Evolutionary conservation across 2,797 vertebrate species (phyloP), one percentile per base, ranked within the genome.

Genomic region (Tarsius wallacei): DNA sequence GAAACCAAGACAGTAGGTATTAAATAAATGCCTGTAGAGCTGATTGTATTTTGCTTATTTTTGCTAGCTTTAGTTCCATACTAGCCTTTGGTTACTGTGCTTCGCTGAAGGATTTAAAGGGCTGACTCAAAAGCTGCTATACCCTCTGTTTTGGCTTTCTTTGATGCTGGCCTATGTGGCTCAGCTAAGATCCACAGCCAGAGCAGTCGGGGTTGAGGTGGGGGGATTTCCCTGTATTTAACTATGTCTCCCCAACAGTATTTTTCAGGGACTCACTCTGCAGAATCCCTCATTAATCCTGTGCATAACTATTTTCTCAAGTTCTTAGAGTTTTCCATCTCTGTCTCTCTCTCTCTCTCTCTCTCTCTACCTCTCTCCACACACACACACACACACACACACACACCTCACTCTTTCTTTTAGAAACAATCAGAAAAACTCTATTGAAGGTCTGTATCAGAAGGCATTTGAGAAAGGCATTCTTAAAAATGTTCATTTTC

Each of bases 281-380:
- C 5, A 66, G n/a, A 73, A 17, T 0, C 76, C 14, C 61, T 53
- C 21, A 64, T 76, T 19, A 28, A 3, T 63, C 8, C 11, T 33
- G 3, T 15, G 9, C 2, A 66, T 13, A 31, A 7, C 14, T 71
- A 13, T 57, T 1, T 57, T 68, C 3, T 13, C 1, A 2, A 61
- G 12, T 22, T 74, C 21, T 61, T 47, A 24, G 16, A 51, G 13
- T 16, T 51, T 33, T 53, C 16, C 33, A 15, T 7, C 21, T 81
- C 8, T 28, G 9, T 22, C 4, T n/a, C 0, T 36, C 16, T 51
- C 22, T 7, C 21, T 81, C 8, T 28, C 12, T 22, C 4, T n/a
- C 0, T 36, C 7, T 21, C 0, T 86, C 5, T 42, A 3, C 5
- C 42, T n/a, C n/a, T n/a, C n/a, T n/a, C n/a, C 16, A 68, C 8